phyloP scores from a whole-genome alignment of 2,797 vertebrate genomes.

The Sebastes goodei region DNA sequence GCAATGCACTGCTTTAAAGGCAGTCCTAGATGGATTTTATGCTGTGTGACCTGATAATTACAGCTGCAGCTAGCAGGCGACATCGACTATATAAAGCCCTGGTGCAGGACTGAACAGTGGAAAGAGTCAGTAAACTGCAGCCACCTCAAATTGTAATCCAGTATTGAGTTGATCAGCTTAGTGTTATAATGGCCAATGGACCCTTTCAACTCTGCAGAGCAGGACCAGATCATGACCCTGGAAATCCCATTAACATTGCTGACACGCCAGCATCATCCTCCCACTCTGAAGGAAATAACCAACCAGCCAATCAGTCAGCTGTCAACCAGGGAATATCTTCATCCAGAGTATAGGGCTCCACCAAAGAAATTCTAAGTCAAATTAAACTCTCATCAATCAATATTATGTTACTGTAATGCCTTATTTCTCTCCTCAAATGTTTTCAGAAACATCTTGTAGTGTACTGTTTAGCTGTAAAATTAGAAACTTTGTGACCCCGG shows the following conservation, averaged over 20 bases:
- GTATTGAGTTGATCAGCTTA: constrained; percentile 59
- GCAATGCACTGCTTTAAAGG: neutral
- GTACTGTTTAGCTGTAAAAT: too few relatives aligned
- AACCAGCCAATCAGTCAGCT: neutral
- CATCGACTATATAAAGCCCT: constrained; percentile 13
- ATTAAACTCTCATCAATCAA: too few relatives aligned
- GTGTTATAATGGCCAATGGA: constrained; percentile 20
- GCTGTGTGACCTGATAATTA: neutral
- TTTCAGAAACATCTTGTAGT: too few relatives aligned
- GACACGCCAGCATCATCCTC: constrained; percentile 19
- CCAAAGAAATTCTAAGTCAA: too few relatives aligned
- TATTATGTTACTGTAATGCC: too few relatives aligned
- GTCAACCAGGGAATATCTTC: neutral
- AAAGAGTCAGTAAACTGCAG: constrained; percentile 43
- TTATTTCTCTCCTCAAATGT: too few relatives aligned
- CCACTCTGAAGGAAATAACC: constrained; percentile 15
- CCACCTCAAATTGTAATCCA: constrained; percentile 41
- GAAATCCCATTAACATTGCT: constrained; percentile 46
- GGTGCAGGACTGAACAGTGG: constrained; percentile 1
- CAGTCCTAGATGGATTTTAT: neutral
- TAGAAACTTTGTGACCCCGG: too few relatives aligned
- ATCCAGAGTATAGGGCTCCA: neutral
- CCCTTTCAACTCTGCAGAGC: constrained; percentile 11
- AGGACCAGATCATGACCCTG: constrained; percentile 22
- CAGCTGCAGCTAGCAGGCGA: neutral